These are phyloP conservation scores for Rhodeus uyekii DNA, from an alignment of 2,797 vertebrate genomes.

Conservation along the genomic window DNA sequence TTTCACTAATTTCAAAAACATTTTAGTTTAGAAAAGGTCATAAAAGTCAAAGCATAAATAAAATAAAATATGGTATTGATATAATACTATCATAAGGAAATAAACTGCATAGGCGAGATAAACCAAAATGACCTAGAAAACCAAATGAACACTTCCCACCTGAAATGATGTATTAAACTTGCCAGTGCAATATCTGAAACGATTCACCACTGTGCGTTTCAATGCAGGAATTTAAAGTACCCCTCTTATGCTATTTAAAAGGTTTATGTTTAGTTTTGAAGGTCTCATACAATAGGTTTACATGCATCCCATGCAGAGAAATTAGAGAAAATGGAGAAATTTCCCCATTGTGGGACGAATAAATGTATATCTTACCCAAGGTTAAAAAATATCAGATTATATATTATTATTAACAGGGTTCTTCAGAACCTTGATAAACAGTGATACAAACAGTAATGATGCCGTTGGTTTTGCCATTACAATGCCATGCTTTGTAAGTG, in stretches of 20 bases:
- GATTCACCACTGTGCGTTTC: background rate
- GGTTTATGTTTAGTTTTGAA: background rate
- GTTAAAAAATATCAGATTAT: too few species aligned
- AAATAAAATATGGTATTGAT: conserved; percentile 16
- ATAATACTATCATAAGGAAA: conserved; percentile 1
- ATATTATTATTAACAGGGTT: too few species aligned
- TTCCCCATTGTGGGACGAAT: too few species aligned
- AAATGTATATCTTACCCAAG: too few species aligned
- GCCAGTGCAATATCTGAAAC: background rate
- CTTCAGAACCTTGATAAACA: background rate
- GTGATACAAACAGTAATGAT: background rate
- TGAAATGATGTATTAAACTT: background rate
- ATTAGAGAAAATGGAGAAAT: too few species aligned
- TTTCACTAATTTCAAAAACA: background rate
- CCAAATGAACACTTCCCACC: background rate
- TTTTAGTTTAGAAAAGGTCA: conserved; percentile 10
- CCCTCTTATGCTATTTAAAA: background rate
- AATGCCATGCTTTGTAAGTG: background rate
- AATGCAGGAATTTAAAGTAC: conserved; percentile 1
- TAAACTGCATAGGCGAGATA: background rate
- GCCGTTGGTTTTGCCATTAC: background rate
- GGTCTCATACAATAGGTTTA: background rate
- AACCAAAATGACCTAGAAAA: conserved; percentile 9
- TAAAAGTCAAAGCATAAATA: conserved; percentile 2
- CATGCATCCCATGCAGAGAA: too few species aligned